Evolutionary conservation across 2,113 vertebrate species (phyloP).

Genomic region (Sus scrofa): T2T-Sscrofa CM000827.6:68530501-68531000

Average conservation of each 20-base stretch:
- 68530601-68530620: not conserved
- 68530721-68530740: not conserved
- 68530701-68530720: not conserved
- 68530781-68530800: too few species aligned
- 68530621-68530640: not conserved
- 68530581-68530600: not conserved
- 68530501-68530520: not conserved
- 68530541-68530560: not conserved
- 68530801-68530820: too few species aligned
- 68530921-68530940: too few species aligned
- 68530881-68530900: too few species aligned
- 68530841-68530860: too few species aligned
- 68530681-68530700: not conserved
- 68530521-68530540: not conserved
- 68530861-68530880: too few species aligned
- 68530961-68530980: too few species aligned
- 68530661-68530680: not conserved
- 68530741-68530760: too few species aligned
- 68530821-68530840: too few species aligned
- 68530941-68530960: too few species aligned
- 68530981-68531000: not conserved
- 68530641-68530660: not conserved
- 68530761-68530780: too few species aligned
- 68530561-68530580: not conserved
- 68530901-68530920: too few species aligned